These are phyloP conservation scores for Jacana jacana DNA, from an alignment of 2,113 vertebrate species.

Conservation along the genomic window DNA sequence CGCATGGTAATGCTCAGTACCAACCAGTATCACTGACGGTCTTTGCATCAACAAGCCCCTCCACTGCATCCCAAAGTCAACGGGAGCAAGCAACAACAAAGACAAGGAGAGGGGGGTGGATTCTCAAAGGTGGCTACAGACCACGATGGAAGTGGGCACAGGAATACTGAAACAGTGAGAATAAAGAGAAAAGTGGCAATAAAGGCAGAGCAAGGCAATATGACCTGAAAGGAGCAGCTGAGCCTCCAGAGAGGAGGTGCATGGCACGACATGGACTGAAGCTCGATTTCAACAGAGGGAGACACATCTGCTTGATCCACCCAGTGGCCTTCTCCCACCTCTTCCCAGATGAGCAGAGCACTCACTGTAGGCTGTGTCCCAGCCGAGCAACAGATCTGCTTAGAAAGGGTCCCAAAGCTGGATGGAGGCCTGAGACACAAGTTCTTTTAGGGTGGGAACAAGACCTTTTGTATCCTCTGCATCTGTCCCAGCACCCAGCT, in stretches of 20 bases:
- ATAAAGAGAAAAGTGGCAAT: not conserved
- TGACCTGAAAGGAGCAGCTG: not conserved
- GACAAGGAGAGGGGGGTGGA: not conserved
- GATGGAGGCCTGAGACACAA: not conserved
- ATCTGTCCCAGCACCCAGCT: accelerated
- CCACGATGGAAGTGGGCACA: accelerated
- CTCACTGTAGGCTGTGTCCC: accelerated
- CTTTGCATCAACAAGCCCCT: accelerated
- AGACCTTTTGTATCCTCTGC: not conserved
- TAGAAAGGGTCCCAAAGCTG: not conserved
- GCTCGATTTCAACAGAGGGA: not conserved
- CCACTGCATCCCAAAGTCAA: not conserved
- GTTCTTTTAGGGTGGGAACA: not conserved
- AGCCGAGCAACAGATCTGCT: not conserved
- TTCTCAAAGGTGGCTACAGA: not conserved
- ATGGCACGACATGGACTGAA: accelerated
- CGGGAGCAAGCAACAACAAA: not conserved
- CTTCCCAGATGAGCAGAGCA: not conserved
- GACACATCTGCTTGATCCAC: not conserved
- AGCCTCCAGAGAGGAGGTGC: not conserved
- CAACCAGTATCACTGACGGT: not conserved
- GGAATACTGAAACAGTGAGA: not conserved
- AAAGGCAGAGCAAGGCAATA: not conserved
- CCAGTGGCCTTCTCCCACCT: not conserved
- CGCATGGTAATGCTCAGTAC: not conserved